These are phyloP conservation scores for Trissolcus basalis DNA, from an alignment of 1,140 invertebrate species.

Conservation along the genomic window DNA sequence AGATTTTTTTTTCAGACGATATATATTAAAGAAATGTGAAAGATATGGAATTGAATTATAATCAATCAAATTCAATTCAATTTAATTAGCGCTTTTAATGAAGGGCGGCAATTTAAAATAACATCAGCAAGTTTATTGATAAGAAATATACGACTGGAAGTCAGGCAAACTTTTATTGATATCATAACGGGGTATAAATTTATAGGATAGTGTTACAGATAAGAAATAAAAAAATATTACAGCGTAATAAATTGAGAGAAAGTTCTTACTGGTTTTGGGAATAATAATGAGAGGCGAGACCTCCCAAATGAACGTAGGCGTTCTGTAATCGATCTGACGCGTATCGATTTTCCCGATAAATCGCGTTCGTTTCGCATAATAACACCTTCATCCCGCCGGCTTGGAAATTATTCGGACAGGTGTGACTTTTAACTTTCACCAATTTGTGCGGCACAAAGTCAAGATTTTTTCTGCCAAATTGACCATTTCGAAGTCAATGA, in stretches of 20 bases:
- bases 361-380: slow-evolving; percentile 56
- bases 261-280: slow-evolving; percentile 51
- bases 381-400: slow-evolving; percentile 45
- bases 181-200: slow-evolving; percentile 46
- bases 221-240: slow-evolving; percentile 48
- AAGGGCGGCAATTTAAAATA: too few relatives aligned
- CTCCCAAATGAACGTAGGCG: slow-evolving; percentile 50
- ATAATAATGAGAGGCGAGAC: slow-evolving; percentile 48
- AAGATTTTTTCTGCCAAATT: neutral
- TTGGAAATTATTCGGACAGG: slow-evolving; percentile 40
- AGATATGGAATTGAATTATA: too few relatives aligned
- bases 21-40: too few relatives aligned
- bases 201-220: slow-evolving; percentile 38
- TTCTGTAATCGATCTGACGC: slow-evolving; percentile 55
- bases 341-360: slow-evolving; percentile 56
- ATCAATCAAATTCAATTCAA: too few relatives aligned
- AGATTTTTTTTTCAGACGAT: too few relatives aligned
- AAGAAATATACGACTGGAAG: slow-evolving; percentile 35
- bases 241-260: slow-evolving; percentile 58
- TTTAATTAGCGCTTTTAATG: too few relatives aligned
- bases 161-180: slow-evolving; percentile 49
- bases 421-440: slow-evolving; percentile 34
- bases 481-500: too few relatives aligned
- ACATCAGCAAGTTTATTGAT: too few relatives aligned
- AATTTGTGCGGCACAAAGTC: slow-evolving; percentile 8